These are phyloP conservation scores for Drosophila navojoa DNA, from an alignment of 1,140 invertebrate species.

Conservation along the genomic window DNA sequence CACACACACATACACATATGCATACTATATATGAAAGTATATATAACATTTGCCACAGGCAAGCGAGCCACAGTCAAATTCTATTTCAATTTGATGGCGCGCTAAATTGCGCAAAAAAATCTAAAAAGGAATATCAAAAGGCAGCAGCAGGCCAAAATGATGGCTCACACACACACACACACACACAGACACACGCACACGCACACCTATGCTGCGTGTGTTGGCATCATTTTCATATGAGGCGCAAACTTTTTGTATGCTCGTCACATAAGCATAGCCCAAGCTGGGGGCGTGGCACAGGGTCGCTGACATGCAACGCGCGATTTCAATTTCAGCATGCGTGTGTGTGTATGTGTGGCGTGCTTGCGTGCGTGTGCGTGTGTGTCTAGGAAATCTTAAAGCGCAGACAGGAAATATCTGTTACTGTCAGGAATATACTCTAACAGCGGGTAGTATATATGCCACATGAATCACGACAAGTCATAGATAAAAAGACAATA, in stretches of 20 bases:
- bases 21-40: slow-evolving; percentile 7
- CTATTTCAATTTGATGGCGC: slow-evolving; percentile 70
- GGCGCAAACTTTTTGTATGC: slow-evolving; percentile 63
- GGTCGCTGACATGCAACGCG: slow-evolving; percentile 77
- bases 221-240: slow-evolving; percentile 72
- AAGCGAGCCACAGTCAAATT: slow-evolving; percentile 58
- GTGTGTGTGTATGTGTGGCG: neutral
- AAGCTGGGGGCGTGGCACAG: slow-evolving; percentile 33
- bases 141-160: slow-evolving; percentile 57
- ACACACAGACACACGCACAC: neutral
- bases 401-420: slow-evolving; percentile 77
- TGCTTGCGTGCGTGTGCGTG: slow-evolving; percentile 21
- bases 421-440: slow-evolving; percentile 8
- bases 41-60: slow-evolving; percentile 41
- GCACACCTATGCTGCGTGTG: slow-evolving; percentile 49
- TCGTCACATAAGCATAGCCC: slow-evolving; percentile 46
- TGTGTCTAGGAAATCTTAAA: slow-evolving; percentile 77
- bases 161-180: slow-evolving; percentile 6
- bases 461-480: neutral
- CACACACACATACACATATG: slow-evolving; percentile 16
- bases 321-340: slow-evolving; percentile 71
- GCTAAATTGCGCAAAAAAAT: slow-evolving; percentile 70
- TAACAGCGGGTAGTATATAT: neutral
- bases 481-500: neutral
- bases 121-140: slow-evolving; percentile 62